These are phyloP conservation scores for Hippocampus abdominalis DNA, from an alignment of 2,113 vertebrate genomes.

Conservation along the genomic window DNA sequence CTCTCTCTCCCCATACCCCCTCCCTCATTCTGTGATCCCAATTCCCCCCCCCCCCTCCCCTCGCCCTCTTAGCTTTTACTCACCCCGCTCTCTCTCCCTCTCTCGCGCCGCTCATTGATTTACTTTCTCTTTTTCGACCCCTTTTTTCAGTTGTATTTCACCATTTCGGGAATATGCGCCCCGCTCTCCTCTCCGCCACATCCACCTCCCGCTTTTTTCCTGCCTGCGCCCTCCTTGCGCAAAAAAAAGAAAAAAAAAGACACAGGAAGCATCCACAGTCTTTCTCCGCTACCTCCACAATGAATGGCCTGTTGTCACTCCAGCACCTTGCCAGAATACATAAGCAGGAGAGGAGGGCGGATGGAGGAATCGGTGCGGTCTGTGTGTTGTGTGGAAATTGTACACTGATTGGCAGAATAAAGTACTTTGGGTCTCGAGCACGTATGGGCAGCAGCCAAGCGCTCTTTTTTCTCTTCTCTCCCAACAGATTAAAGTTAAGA, in stretches of 20 bases:
- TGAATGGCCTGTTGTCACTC: conserved; percentile 78
- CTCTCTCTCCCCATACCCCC: conserved; percentile 38
- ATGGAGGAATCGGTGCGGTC: conserved; percentile 25
- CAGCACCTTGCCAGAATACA: conserved; percentile 76
- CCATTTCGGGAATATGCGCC: conserved; percentile 52
- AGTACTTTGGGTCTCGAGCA: conserved; percentile 34
- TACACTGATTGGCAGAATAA: conserved; percentile 67
- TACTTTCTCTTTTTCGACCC: conserved; percentile 39
- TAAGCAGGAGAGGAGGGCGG: conserved; percentile 56
- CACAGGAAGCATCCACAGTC: conserved; percentile 74
- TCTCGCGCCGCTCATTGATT: conserved; percentile 29
- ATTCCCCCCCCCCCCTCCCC: conserved; percentile 40
- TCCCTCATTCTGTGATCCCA: conserved; percentile 45
- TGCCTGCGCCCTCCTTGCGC: conserved; percentile 23
- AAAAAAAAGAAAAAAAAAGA: conserved; percentile 37
- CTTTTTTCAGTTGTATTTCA: conserved; percentile 49
- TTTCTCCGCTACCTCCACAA: conserved; percentile 70
- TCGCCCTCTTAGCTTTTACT: conserved; percentile 42
- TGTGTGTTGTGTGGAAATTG: conserved; percentile 51
- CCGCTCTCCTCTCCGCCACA: conserved; percentile 12
- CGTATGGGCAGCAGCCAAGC: conserved; percentile 44
- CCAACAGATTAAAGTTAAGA: conserved; percentile 53
- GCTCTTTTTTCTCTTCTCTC: conserved; percentile 41
- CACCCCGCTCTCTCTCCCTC: conserved; percentile 38
- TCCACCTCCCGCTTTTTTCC: conserved; percentile 12